Percentiles rank a stretch among this genome's conserved stretches.
Evolutionary conservation across 1,140 invertebrate genomes (phyloP).

Genomic region (Diorhabda sublineata): DNA sequence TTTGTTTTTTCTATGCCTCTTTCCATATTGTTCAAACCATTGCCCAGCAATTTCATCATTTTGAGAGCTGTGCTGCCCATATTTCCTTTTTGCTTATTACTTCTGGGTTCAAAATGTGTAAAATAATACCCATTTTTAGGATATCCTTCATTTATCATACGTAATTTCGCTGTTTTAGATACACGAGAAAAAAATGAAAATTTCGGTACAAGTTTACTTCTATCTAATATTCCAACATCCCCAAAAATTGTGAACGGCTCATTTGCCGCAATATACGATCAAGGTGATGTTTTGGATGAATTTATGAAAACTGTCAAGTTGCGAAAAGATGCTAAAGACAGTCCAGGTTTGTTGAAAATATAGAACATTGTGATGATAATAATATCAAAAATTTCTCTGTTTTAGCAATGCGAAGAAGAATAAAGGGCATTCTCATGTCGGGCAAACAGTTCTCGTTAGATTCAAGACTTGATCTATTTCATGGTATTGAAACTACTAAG

Average conservation of each 20-base stretch:
- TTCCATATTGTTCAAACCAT: too few relatives aligned
- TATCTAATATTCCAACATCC: conserved; percentile 94
- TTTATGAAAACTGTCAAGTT: conserved; percentile 69
- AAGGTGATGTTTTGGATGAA: conserved; percentile 74
- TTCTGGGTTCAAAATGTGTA: too few relatives aligned
- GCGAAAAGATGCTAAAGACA: conserved; percentile 66
- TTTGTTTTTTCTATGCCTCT: too few relatives aligned
- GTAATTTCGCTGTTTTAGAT: conserved; percentile 51
- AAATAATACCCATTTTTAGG: too few relatives aligned
- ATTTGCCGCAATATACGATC: conserved; percentile 92
- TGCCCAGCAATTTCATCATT: too few relatives aligned
- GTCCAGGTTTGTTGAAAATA: conserved; percentile 61
- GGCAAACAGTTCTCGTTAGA: conserved; percentile 89
- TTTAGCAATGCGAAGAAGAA: conserved; percentile 71
- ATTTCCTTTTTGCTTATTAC: too few relatives aligned
- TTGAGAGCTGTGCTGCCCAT: too few relatives aligned
- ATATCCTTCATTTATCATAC: too few relatives aligned
- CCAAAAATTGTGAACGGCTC: conserved; percentile 96
- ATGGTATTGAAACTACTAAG: conserved; percentile 52
- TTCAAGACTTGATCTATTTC: conserved; percentile 86
- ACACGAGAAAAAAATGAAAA: conserved; percentile 76
- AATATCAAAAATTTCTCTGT: neutral
- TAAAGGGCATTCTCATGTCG: conserved; percentile 80
- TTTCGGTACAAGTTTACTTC: conserved; percentile 87
- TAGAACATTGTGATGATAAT: neutral